Evolutionary conservation across 2,113 vertebrate genomes (phyloP).

Genomic region (Notothenia coriiceps): DNA sequence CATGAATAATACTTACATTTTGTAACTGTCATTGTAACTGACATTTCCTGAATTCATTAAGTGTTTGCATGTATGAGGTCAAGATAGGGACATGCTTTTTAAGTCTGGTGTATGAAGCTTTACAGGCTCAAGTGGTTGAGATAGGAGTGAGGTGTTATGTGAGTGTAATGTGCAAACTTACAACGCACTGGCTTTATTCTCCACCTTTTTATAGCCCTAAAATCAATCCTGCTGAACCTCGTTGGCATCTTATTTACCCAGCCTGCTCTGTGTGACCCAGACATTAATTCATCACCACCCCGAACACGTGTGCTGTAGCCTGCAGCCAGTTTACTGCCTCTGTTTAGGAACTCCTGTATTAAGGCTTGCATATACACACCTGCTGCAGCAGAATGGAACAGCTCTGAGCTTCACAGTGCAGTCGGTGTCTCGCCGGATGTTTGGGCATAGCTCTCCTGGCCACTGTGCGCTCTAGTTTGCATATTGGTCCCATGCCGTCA

Average conservation of each 20-base stretch:
- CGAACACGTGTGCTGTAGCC: neutral
- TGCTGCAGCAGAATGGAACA: neutral
- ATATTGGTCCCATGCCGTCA: neutral
- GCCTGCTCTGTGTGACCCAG: conserved; percentile 4
- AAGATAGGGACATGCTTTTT: neutral
- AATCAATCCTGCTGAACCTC: neutral
- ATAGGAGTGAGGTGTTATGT: neutral
- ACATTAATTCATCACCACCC: neutral
- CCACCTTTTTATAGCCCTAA: neutral
- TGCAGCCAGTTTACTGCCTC: neutral
- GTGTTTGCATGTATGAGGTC: neutral
- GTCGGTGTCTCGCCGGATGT: conserved; percentile 6
- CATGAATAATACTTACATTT: neutral
- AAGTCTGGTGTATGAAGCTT: neutral
- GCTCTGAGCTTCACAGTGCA: conserved; percentile 18
- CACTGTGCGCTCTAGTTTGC: neutral
- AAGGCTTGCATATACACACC: neutral
- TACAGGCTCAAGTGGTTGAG: conserved; percentile 17
- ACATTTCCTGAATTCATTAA: conserved; percentile 16
- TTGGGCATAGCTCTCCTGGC: conserved; percentile 23
- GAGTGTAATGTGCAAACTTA: neutral
- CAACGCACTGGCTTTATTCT: neutral
- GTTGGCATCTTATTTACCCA: neutral
- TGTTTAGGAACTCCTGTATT: neutral
- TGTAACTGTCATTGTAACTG: conserved; percentile 33